phyloP scores from a whole-genome alignment of 2,113 vertebrate genomes.

The Labeo rohita region DNA sequence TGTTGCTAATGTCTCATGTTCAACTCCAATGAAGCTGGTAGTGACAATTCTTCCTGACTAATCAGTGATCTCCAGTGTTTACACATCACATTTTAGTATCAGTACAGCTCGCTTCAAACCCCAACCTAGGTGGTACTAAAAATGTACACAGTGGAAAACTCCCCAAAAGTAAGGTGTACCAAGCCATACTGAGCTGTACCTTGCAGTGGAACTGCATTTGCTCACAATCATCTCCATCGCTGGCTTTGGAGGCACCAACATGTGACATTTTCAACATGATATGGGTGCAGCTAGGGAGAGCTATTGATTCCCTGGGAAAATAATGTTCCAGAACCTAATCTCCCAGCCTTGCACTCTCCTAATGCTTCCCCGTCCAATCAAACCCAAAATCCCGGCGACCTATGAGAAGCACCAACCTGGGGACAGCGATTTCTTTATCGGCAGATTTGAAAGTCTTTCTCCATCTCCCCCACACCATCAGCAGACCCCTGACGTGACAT shows the following conservation, averaged over 20 bases:
- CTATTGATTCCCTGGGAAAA: constrained; percentile 51
- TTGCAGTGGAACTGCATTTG: not conserved
- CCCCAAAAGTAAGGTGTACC: too few species aligned
- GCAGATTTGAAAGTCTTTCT: constrained; percentile 36
- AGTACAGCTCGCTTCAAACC: too few species aligned
- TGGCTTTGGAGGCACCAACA: constrained; percentile 32
- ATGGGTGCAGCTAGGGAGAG: constrained; percentile 50
- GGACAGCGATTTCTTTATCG: constrained; percentile 41
- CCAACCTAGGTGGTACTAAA: too few species aligned
- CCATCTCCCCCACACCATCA: constrained; percentile 15
- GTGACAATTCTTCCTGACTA: too few species aligned
- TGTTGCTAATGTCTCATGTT: too few species aligned
- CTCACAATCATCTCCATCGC: constrained; percentile 51
- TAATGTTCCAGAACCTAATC: constrained; percentile 61
- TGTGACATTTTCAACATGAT: constrained; percentile 54
- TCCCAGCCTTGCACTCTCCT: constrained; percentile 41
- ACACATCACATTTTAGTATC: too few species aligned
- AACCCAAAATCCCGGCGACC: constrained; percentile 54
- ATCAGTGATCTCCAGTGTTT: too few species aligned
- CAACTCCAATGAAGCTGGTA: too few species aligned
- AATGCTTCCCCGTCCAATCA: constrained; percentile 65
- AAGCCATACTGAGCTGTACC: too few species aligned
- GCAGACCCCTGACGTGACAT: constrained; percentile 49
- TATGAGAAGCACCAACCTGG: not conserved
- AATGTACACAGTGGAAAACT: too few species aligned